Percentiles rank a stretch among this genome's conserved stretches.
These are phyloP conservation scores for Drosophila lacicola DNA, from an alignment of 2,888 invertebrate species.

Conservation along the genomic window DNA sequence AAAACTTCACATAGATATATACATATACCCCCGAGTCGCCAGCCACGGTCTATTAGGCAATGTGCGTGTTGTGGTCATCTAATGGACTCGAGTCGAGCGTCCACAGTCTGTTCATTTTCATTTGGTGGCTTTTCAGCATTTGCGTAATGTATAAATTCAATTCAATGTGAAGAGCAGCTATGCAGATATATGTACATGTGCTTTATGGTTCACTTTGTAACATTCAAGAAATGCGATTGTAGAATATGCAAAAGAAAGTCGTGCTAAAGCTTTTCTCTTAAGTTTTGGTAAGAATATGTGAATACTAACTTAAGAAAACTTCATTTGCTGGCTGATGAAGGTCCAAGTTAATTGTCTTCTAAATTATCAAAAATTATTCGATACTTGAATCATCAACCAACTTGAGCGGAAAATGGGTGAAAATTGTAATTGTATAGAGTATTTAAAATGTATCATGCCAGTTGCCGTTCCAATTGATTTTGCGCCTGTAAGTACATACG, in stretches of 20 bases:
- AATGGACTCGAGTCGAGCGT: constrained; percentile 31
- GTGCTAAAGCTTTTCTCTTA: too few relatives aligned
- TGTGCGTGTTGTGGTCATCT: constrained; percentile 51
- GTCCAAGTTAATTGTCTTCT: too few relatives aligned
- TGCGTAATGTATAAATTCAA: constrained; percentile 70
- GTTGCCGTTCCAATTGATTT: constrained; percentile 10
- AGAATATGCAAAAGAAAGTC: too few relatives aligned
- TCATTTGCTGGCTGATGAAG: too few relatives aligned
- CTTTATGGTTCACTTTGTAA: background rate
- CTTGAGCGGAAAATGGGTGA: too few relatives aligned
- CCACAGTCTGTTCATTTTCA: constrained; percentile 57
- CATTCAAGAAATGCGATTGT: background rate
- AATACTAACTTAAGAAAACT: too few relatives aligned
- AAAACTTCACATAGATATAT: background rate
- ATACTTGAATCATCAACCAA: too few relatives aligned
- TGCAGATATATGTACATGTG: background rate
- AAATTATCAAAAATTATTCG: too few relatives aligned
- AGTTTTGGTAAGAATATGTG: too few relatives aligned
- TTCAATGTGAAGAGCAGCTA: constrained; percentile 40
- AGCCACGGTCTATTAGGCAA: constrained; percentile 38
- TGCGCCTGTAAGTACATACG: constrained; percentile 38
- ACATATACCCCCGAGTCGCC: background rate
- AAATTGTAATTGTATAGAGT: background rate
- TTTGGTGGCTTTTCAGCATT: constrained; percentile 47
- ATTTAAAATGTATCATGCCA: constrained; percentile 13